Evolutionary conservation across 1,140 invertebrate species (phyloP), one percentile per base, ranked within the genome.

Genomic region (Bombus fervidus): DNA sequence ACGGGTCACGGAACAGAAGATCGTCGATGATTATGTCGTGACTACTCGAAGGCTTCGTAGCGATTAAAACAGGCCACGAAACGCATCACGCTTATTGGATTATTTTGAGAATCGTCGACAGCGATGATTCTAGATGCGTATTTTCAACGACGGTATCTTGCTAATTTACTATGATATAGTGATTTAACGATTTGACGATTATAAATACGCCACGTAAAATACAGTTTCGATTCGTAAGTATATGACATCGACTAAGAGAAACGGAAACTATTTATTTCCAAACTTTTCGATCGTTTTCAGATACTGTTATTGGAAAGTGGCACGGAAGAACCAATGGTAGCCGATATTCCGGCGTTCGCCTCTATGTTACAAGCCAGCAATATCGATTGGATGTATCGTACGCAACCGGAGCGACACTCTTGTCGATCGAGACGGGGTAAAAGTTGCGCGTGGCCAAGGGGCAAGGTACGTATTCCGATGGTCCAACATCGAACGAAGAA

Each of bases 251-350:
- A 22, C 5, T 2, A 6, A 22, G 18, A 41, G 41, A 8, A 59
- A 5, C 8, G 28, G 2, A 18, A 4, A 43, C 12, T 43, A 41
- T 22, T 5, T 31, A 31, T 22, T 5, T 6, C 13, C 3, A n/a
- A 64, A 3, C 1, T 41, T 41, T 28, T 43, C 28, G 1, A 37
- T 12, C 1, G 73, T 81, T 83, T 86, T 37, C 90, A 97, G 96
- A 95, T 98, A 13, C 92, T 98, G 12, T 94, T 98, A 1, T 89
- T 98, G 66, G 97, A 98, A 95, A 97, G 97, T 13, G 97, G 97
- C 2, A 96, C 96, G 18, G 97, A 97, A 93, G 97, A 98, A 92
- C 96, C 96, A 4, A 95, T 96, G 71, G 95, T 97, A 0, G 96
- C 96, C 2, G 96, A 96, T 72, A 96, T 97, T 9, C 97, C 97